Evolutionary conservation across 2,797 vertebrate species (phyloP).

Genomic region (Botia kubotai): DNA sequence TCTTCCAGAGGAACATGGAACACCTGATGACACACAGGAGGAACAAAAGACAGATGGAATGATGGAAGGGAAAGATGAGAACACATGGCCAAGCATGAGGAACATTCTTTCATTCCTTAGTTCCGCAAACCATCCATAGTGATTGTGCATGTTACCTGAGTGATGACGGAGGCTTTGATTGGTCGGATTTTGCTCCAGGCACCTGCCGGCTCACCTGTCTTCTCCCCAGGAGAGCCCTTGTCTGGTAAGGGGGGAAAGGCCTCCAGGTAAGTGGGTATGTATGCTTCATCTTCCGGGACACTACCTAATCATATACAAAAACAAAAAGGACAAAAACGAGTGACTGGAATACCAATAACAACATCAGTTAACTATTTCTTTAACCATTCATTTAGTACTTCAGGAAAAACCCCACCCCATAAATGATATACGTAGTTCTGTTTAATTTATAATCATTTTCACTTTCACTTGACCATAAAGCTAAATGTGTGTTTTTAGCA

Average conservation of each 20-base stretch:
- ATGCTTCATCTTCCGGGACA: slow-evolving; percentile 81
- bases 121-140: neutral
- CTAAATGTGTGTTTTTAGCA: no score
- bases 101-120: neutral
- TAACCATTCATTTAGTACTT: no score
- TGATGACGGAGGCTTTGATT: slow-evolving; percentile 82
- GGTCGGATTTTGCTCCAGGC: slow-evolving; percentile 81
- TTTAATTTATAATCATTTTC: no score
- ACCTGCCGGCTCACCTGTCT: slow-evolving; percentile 71
- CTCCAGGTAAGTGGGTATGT: slow-evolving; percentile 82
- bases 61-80: neutral
- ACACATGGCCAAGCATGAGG: neutral
- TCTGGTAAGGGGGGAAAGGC: slow-evolving; percentile 82
- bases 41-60: neutral
- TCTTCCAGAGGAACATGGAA: slow-evolving; percentile 85
- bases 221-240: slow-evolving; percentile 78
- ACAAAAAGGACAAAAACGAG: neutral
- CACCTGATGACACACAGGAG: slow-evolving; percentile 64
- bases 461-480: neutral
- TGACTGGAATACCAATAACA: no score
- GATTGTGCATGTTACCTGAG: slow-evolving; percentile 75
- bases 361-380: no score
- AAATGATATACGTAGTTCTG: no score
- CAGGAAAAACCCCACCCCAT: no score
- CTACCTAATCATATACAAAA: slow-evolving; percentile 69